Conservation (phyloP, 2,113 vertebrate species). For the Mohoua ochrocephala region DNA sequence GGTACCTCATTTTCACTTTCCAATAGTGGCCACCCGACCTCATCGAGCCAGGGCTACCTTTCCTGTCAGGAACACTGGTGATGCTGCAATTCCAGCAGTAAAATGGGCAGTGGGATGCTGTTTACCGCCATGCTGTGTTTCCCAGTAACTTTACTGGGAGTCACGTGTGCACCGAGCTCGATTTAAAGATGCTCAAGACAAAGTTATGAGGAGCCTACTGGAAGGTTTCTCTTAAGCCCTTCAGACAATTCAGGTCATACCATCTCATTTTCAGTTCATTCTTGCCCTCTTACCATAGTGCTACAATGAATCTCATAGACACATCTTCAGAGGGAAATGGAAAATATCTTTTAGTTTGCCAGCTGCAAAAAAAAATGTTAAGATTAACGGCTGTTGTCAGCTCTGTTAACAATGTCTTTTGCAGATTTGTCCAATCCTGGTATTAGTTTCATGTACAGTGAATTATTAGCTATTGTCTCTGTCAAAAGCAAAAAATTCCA, state of each 20-base stretch:
- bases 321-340: neutral
- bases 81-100: neutral
- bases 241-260: neutral
- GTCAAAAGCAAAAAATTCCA: neutral
- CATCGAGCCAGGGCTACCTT: neutral
- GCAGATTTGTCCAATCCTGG: neutral
- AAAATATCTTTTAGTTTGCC: neutral
- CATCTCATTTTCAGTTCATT: neutral
- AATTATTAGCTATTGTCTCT: constrained; percentile 11
- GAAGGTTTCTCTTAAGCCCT: neutral
- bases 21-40: accelerated
- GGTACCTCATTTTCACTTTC: neutral
- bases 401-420: constrained; percentile 21
- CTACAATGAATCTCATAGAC: neutral
- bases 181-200: neutral
- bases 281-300: accelerated
- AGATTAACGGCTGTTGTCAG: neutral
- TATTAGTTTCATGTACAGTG: neutral
- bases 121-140: accelerated
- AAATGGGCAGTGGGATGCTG: neutral
- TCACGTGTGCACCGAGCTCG: accelerated
- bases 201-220: neutral
- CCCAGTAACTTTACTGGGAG: neutral
- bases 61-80: neutral
- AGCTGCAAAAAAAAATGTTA: neutral